These are phyloP conservation scores for Guaruba guarouba DNA, from an alignment of 2,113 vertebrate genomes.

Conservation along the genomic window DNA sequence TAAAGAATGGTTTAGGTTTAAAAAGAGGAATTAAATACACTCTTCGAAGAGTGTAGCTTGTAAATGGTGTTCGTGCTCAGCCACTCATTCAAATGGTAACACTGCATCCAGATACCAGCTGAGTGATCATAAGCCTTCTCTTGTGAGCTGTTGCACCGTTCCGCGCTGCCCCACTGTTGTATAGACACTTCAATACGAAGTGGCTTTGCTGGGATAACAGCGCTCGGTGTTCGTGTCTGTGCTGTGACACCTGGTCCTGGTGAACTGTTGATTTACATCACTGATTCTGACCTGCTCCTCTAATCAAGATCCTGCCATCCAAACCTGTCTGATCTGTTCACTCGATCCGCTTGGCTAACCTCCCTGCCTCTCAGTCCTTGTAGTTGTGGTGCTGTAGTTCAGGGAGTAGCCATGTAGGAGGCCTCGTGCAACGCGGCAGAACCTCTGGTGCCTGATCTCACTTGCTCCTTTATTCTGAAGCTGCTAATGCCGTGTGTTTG, in stretches of 20 bases:
- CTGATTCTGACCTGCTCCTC: neutral
- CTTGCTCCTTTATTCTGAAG: neutral
- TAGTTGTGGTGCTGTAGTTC: neutral
- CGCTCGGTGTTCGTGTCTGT: neutral
- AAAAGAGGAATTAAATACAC: neutral
- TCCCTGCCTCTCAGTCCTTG: neutral
- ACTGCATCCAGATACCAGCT: neutral
- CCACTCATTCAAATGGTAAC: too few species aligned
- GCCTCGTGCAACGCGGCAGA: neutral
- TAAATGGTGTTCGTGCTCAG: neutral
- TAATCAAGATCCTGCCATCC: neutral
- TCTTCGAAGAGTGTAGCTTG: neutral
- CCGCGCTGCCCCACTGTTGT: neutral
- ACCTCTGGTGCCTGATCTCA: neutral
- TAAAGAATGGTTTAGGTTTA: neutral
- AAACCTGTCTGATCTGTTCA: neutral
- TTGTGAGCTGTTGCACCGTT: neutral
- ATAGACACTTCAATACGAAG: fast-evolving
- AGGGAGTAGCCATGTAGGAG: neutral
- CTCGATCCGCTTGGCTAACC: neutral
- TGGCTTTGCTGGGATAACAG: neutral
- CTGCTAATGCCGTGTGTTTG: neutral
- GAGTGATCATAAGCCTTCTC: neutral
- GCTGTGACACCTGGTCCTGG: neutral
- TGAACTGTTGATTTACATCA: neutral